phyloP scores from a whole-genome alignment of 2,888 invertebrate genomes.

The Dendrolimus houi region DNA sequence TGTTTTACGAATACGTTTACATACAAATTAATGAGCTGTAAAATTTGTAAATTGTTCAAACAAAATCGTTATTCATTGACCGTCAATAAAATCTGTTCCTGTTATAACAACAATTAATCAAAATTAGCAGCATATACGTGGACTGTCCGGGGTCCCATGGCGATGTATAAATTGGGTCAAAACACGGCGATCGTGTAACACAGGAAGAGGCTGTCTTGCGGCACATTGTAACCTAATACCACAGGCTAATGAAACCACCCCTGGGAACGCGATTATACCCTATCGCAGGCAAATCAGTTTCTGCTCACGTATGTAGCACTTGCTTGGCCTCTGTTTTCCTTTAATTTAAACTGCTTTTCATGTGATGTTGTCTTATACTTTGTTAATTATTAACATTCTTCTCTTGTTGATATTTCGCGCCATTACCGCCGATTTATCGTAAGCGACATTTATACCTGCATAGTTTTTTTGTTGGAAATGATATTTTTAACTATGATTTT shows the following conservation, averaged over 20 bases:
- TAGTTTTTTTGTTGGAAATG: too few relatives aligned
- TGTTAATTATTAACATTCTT: too few relatives aligned
- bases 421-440: too few relatives aligned
- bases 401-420: too few relatives aligned
- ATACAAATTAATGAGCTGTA: too few relatives aligned
- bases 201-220: constrained; percentile 30
- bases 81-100: constrained; percentile 10
- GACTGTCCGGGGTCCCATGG: constrained; percentile 27
- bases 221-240: constrained; percentile 50
- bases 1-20: too few relatives aligned
- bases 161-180: constrained; percentile 57
- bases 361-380: too few relatives aligned
- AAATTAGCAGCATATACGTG: constrained; percentile 36
- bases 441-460: too few relatives aligned
- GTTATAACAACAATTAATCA: constrained; percentile 35
- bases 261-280: constrained; percentile 22
- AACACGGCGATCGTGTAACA: constrained; percentile 31
- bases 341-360: not conserved
- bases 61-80: constrained; percentile 1
- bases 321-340: not conserved
- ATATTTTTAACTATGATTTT: too few relatives aligned
- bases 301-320: not conserved
- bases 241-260: constrained; percentile 48
- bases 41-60: not conserved
- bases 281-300: not conserved